These are phyloP conservation scores for Cydia amplana DNA, from an alignment of 1,140 invertebrate species.

Conservation along the genomic window DNA sequence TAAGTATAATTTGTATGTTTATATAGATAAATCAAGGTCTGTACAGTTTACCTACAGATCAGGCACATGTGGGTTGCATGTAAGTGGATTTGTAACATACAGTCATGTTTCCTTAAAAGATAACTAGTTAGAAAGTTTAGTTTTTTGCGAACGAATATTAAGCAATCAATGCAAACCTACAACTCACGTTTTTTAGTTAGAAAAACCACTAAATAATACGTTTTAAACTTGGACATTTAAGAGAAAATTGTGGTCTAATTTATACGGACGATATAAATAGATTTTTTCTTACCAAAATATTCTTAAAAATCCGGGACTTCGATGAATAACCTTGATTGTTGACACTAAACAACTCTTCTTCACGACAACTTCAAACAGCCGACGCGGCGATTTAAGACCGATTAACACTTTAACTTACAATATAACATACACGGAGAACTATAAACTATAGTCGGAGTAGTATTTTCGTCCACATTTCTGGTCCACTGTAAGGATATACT, in stretches of 20 bases:
- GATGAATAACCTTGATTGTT: conserved; percentile 48
- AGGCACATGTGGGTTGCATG: background rate
- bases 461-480: conserved; percentile 53
- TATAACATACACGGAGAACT: conserved; percentile 38
- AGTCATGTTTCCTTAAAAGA: conserved; percentile 46
- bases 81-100: conserved; percentile 25
- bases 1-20: too few species aligned
- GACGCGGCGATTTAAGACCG: conserved; percentile 30
- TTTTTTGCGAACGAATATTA: conserved; percentile 11
- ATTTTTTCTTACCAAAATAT: conserved; percentile 22
- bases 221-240: background rate
- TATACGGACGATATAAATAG: conserved; percentile 4
- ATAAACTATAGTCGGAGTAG: conserved; percentile 34
- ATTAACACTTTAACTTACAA: conserved; percentile 45
- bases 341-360: conserved; percentile 38
- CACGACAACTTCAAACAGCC: conserved; percentile 30
- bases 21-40: background rate
- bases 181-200: background rate
- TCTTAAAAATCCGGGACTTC: conserved; percentile 39
- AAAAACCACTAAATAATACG: background rate
- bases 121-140: conserved; percentile 51
- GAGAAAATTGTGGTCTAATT: background rate
- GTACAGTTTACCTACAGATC: background rate
- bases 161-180: background rate
- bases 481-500: conserved; percentile 50